Conservation (phyloP, 2,797 vertebrate species). For the Euthynnus affinis region DNA sequence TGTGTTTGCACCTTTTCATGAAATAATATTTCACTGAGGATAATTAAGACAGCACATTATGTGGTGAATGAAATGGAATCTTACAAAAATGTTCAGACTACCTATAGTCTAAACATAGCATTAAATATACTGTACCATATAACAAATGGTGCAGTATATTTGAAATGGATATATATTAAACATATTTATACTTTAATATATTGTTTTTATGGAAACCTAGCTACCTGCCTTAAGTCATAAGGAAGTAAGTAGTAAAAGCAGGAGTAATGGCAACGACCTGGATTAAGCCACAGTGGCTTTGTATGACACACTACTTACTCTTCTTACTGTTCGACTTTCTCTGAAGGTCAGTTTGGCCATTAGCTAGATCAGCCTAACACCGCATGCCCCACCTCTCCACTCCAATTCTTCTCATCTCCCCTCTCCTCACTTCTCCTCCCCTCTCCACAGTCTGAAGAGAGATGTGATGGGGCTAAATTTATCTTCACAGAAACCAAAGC, state of each 20-base stretch:
- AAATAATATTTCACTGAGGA: neutral
- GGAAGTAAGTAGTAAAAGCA: slow-evolving; percentile 33
- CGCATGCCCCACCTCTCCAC: slow-evolving; percentile 77
- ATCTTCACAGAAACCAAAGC: slow-evolving; percentile 73
- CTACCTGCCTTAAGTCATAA: slow-evolving; percentile 39
- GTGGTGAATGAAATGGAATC: neutral
- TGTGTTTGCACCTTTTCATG: neutral
- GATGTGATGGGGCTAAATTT: slow-evolving; percentile 73
- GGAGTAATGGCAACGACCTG: slow-evolving; percentile 63
- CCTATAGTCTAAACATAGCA: neutral
- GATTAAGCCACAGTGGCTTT: slow-evolving; percentile 72
- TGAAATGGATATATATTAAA: neutral
- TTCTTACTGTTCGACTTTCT: slow-evolving; percentile 78
- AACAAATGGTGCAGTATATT: neutral
- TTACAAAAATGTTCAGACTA: neutral
- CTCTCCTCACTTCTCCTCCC: slow-evolving; percentile 56
- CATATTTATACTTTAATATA: neutral
- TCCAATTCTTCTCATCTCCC: slow-evolving; percentile 77
- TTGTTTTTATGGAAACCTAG: slow-evolving; percentile 16
- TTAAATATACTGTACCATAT: neutral
- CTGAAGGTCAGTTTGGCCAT: slow-evolving; percentile 84
- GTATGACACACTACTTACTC: slow-evolving; percentile 76
- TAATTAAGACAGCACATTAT: neutral
- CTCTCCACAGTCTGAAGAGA: slow-evolving; percentile 56
- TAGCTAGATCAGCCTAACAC: slow-evolving; percentile 80